A percentile compares a stretch with the other conserved stretches of the same genome.
Conservation (phyloP, 2,797 vertebrate genomes). For the Meriones psammophilus region DNA sequence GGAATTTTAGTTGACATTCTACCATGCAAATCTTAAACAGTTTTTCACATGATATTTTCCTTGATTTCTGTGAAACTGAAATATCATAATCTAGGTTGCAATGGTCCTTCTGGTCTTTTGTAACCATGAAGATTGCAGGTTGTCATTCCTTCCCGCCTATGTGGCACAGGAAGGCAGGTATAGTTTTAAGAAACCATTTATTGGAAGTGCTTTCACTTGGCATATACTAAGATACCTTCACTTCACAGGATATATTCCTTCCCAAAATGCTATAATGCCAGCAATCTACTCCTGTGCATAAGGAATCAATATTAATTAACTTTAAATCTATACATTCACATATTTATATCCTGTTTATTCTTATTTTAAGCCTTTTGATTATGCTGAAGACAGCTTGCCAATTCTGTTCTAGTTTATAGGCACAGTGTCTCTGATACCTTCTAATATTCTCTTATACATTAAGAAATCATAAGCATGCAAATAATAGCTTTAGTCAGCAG, state of each 20-base stretch:
- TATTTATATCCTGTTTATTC: neutral
- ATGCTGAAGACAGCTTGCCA: neutral
- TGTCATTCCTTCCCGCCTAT: neutral
- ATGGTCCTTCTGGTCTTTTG: neutral
- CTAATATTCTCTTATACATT: neutral
- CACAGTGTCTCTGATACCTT: neutral
- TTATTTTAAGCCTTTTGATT: conserved; percentile 2
- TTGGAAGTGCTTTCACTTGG: neutral
- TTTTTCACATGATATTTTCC: neutral
- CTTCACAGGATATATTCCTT: neutral
- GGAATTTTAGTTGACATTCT: neutral
- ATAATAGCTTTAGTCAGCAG: neutral
- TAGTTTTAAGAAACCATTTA: neutral
- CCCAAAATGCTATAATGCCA: neutral
- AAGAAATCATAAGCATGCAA: neutral
- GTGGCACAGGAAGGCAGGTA: neutral
- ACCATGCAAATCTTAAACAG: neutral
- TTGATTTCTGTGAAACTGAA: neutral
- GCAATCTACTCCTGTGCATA: neutral
- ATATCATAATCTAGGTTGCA: neutral
- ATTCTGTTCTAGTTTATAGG: neutral
- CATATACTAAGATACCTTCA: neutral
- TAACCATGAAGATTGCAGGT: neutral
- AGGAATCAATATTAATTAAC: conserved; percentile 9
- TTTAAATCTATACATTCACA: neutral